phyloP scores from a whole-genome alignment of 2,888 invertebrate genomes.

The Bimastos eiseni region DNA sequence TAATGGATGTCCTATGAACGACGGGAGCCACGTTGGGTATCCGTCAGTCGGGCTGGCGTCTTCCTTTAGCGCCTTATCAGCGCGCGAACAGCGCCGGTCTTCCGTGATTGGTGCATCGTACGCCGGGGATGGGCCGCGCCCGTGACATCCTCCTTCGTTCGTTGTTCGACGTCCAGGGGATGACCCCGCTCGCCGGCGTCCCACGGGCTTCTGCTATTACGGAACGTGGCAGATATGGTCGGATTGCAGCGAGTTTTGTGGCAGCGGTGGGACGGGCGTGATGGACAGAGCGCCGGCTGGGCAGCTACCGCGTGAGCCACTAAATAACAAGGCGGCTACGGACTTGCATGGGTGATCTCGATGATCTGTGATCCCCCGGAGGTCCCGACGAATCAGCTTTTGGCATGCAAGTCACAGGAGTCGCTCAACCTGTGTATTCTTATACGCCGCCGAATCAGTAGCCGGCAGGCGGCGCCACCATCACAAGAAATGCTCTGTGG shows the following conservation, averaged over 20 bases:
- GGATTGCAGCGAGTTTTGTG: slow-evolving; percentile 27
- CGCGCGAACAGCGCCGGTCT: background rate
- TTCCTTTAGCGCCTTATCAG: slow-evolving; percentile 22
- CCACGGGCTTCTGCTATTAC: slow-evolving; percentile 18
- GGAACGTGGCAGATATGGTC: slow-evolving; percentile 23
- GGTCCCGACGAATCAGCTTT: slow-evolving; percentile 19
- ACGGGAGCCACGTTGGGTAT: slow-evolving; percentile 17
- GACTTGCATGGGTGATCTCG: slow-evolving; percentile 23
- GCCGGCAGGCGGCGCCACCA: slow-evolving; percentile 5
- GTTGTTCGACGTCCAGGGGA: slow-evolving; percentile 16
- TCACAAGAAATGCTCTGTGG: background rate
- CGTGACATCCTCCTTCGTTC: slow-evolving; percentile 19
- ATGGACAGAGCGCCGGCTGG: slow-evolving; percentile 16
- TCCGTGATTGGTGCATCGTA: slow-evolving; percentile 26
- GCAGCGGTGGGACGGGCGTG: slow-evolving; percentile 25
- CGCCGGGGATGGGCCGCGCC: slow-evolving; percentile 21
- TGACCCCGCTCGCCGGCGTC: slow-evolving; percentile 24
- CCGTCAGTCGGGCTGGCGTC: slow-evolving; percentile 17
- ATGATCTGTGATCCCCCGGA: slow-evolving; percentile 24
- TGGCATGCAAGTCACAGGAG: slow-evolving; percentile 26
- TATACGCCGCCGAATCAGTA: background rate
- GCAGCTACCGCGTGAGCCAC: slow-evolving; percentile 18
- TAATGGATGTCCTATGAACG: slow-evolving; percentile 30
- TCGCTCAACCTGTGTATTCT: slow-evolving; percentile 16
- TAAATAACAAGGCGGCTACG: slow-evolving; percentile 25